phyloP scores from a whole-genome alignment of 2,113 vertebrate species.

The Helogale parvula region DNA sequence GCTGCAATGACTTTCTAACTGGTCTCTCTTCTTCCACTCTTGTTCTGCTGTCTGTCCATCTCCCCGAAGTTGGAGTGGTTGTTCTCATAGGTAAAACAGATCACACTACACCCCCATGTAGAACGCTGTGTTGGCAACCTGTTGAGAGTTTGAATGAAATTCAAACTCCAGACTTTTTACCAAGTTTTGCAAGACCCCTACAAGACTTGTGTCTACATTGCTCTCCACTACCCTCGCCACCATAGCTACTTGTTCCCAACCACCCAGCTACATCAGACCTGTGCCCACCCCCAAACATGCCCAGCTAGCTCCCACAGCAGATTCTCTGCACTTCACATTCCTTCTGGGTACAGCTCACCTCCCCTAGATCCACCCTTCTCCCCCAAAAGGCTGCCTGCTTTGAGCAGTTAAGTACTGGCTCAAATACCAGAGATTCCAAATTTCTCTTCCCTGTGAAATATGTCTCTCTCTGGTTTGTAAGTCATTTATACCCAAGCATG shows the following conservation, averaged over 20 bases:
- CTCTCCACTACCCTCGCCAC: neutral
- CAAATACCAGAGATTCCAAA: neutral
- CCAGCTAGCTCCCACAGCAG: neutral
- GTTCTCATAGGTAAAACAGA: neutral
- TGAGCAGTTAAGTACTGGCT: neutral
- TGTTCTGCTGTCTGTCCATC: neutral
- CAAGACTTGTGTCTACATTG: neutral
- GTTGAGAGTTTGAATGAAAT: neutral
- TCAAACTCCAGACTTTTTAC: neutral
- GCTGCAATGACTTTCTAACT: neutral
- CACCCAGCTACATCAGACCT: neutral
- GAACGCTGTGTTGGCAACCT: accelerated
- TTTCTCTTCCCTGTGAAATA: neutral
- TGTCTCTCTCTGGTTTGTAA: neutral
- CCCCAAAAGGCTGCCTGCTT: accelerated
- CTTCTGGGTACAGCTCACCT: neutral
- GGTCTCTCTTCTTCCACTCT: neutral
- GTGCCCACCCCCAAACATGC: neutral
- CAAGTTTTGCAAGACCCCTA: neutral
- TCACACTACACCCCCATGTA: accelerated
- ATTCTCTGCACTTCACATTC: accelerated
- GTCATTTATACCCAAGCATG: neutral
- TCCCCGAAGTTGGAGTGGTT: neutral
- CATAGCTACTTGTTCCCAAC: accelerated
- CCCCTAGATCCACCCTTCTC: accelerated